phyloP scores from a whole-genome alignment of 1,140 invertebrate genomes.

The Littorina saxatilis region DNA sequence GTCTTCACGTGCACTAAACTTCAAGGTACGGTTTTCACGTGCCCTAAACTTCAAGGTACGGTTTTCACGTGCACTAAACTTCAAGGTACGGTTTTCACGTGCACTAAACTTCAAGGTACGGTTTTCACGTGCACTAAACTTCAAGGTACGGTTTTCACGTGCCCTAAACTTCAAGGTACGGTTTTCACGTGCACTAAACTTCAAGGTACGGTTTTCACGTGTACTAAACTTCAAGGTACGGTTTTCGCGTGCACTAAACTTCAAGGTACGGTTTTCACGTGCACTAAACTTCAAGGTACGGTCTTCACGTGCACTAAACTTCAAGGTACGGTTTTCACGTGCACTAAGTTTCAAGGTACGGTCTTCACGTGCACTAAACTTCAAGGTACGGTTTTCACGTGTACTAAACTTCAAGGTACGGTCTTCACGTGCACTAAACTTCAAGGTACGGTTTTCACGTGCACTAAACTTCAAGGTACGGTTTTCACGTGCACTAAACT shows the following conservation, averaged over 20 bases:
- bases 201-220: constrained; percentile 78
- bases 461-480: constrained; percentile 83
- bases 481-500: constrained; percentile 77
- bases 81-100: constrained; percentile 78
- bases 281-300: constrained; percentile 83
- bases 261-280: constrained; percentile 78
- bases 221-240: constrained; percentile 83
- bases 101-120: constrained; percentile 83
- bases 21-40: constrained; percentile 78
- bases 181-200: constrained; percentile 77
- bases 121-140: constrained; percentile 77
- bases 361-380: constrained; percentile 77
- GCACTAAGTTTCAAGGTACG: constrained; percentile 83
- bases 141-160: constrained; percentile 78
- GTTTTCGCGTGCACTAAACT: constrained; percentile 77
- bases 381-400: constrained; percentile 78
- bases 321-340: constrained; percentile 78
- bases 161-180: constrained; percentile 83
- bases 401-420: constrained; percentile 83
- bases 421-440: constrained; percentile 77
- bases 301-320: constrained; percentile 77
- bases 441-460: constrained; percentile 78
- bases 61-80: constrained; percentile 77
- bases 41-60: constrained; percentile 83
- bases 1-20: constrained; percentile 77